These are phyloP conservation scores for Rhabdomys dilectus DNA, from an alignment of 2,113 vertebrate genomes.

Conservation along the genomic window DNA sequence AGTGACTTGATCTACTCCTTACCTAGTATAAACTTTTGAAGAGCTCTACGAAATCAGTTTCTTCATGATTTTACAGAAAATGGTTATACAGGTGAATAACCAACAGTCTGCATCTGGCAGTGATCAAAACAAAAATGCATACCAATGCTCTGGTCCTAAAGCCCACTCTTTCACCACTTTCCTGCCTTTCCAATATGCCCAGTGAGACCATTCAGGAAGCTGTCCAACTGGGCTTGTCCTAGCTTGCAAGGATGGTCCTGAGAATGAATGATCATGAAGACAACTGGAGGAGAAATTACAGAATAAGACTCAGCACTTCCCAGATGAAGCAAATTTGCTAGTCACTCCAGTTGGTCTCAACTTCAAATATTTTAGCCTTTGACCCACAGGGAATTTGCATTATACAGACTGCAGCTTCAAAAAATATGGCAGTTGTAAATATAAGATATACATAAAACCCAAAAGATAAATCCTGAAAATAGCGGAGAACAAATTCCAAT, in stretches of 20 bases:
- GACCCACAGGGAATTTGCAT: slow-evolving; percentile 10
- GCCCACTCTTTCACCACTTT: not conserved
- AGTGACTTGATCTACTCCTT: not conserved
- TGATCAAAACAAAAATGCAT: not conserved
- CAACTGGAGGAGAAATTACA: not conserved
- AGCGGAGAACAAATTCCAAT: not conserved
- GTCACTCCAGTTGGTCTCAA: not conserved
- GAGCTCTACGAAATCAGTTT: not conserved
- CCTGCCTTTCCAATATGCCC: not conserved
- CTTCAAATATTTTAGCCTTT: not conserved
- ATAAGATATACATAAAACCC: slow-evolving; percentile 34
- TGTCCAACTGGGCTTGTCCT: not conserved
- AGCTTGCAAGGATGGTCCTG: not conserved
- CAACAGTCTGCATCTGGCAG: not conserved
- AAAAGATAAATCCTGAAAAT: slow-evolving; percentile 54
- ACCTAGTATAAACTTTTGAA: not conserved
- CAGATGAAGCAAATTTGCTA: not conserved
- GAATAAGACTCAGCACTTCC: not conserved
- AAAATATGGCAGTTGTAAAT: slow-evolving; percentile 50
- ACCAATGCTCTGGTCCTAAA: not conserved
- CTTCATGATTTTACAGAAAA: slow-evolving; percentile 7
- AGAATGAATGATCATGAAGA: not conserved
- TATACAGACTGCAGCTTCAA: slow-evolving; percentile 24
- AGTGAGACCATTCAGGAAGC: not conserved
- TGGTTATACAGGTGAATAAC: not conserved